A percentile compares a stretch with the other conserved stretches of the same genome.
phyloP scores from a whole-genome alignment of 1,140 invertebrate species.

The Wasmannia auropunctata region DNA sequence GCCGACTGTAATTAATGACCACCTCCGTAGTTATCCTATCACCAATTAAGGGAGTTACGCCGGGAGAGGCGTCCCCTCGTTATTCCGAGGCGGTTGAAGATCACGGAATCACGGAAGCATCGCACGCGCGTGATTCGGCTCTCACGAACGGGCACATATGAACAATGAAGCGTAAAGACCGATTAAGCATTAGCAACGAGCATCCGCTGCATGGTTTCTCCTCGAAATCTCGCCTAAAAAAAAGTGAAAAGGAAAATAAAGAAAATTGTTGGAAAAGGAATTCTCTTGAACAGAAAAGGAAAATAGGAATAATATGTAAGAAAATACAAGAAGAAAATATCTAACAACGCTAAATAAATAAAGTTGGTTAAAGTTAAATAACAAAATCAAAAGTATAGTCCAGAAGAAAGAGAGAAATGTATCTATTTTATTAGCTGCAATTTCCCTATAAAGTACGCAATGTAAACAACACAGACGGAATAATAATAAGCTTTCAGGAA shows the following conservation, averaged over 20 bases:
- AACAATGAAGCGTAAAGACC: constrained; percentile 57
- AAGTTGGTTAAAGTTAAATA: neutral
- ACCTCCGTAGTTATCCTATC: constrained; percentile 56
- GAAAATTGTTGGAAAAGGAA: neutral
- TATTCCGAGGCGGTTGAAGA: constrained; percentile 52
- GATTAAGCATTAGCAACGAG: constrained; percentile 60
- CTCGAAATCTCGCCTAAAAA: neutral
- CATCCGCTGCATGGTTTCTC: neutral
- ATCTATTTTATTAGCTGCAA: constrained; percentile 20
- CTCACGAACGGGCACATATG: constrained; percentile 44
- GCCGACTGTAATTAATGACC: constrained; percentile 60
- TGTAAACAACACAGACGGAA: neutral
- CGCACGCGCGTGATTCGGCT: neutral
- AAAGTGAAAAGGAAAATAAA: neutral
- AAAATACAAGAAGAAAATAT: neutral
- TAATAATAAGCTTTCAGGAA: constrained; percentile 19
- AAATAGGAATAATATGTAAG: neutral
- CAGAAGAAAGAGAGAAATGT: neutral
- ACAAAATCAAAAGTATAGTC: neutral
- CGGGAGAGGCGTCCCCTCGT: constrained; percentile 34
- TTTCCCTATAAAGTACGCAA: neutral
- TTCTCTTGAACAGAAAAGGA: neutral
- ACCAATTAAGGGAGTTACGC: constrained; percentile 54
- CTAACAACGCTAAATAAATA: neutral
- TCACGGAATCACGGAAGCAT: constrained; percentile 29